A percentile compares a stretch with the other conserved stretches of the same genome.
Evolutionary conservation across 2,888 invertebrate species (phyloP).

Genomic region (Pherbina coryleti): DNA sequence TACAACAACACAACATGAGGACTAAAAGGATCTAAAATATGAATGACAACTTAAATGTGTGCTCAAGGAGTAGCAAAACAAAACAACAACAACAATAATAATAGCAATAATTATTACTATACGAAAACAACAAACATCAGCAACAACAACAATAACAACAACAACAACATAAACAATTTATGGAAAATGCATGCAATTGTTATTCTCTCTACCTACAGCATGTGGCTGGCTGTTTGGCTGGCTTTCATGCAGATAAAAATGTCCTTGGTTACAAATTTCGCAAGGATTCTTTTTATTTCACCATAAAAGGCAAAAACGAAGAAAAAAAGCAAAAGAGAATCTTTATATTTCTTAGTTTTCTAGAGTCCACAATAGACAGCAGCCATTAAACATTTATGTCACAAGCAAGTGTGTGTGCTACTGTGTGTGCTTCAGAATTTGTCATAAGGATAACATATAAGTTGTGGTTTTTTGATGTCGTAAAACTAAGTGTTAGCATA

Average conservation of each 20-base stretch:
- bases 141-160: constrained; percentile 10
- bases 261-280: constrained; percentile 21
- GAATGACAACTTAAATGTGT: constrained; percentile 31
- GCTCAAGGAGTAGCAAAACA: constrained; percentile 24
- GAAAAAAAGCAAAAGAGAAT: neutral
- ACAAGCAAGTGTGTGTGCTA: constrained; percentile 5
- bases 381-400: constrained; percentile 13
- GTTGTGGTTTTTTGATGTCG: too few species aligned
- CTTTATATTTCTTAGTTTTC: neutral
- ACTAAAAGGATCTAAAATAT: neutral
- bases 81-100: constrained; percentile 19
- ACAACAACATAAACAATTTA: constrained; percentile 19
- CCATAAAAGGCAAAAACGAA: neutral
- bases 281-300: neutral
- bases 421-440: constrained; percentile 51
- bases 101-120: constrained; percentile 31
- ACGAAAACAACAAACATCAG: constrained; percentile 12
- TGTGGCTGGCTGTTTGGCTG: neutral
- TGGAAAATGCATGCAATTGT: constrained; percentile 31
- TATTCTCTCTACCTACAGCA: neutral
- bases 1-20: constrained; percentile 8
- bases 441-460: constrained; percentile 31
- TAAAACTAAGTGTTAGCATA: too few species aligned
- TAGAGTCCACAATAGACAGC: neutral
- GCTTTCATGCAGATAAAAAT: constrained; percentile 23